A percentile compares a stretch with the other conserved stretches of the same genome.
Conservation (phyloP, 2,113 vertebrate genomes). For the Cebidichthys violaceus region DNA sequence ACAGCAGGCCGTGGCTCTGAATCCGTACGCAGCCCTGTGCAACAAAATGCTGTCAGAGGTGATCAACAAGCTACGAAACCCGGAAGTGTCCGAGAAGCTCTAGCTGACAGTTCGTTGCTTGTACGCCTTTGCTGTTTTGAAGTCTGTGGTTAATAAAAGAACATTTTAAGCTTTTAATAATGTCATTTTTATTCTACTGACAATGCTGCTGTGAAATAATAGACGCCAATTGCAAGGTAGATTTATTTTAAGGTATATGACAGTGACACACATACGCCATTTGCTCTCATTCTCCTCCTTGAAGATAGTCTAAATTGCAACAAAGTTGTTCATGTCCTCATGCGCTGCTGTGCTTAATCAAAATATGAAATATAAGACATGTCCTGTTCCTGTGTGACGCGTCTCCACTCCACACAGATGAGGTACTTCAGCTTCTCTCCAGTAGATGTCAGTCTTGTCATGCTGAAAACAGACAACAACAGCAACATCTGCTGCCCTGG, state of each 20-base stretch:
- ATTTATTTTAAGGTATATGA: conserved; percentile 9
- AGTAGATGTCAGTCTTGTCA: conserved; percentile 73
- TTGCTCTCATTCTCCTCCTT: not conserved
- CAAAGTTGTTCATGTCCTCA: not conserved
- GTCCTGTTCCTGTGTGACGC: not conserved
- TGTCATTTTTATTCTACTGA: not conserved
- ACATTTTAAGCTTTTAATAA: not conserved
- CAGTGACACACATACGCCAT: not conserved
- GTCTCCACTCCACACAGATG: not conserved
- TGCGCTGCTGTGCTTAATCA: not conserved
- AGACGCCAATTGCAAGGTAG: not conserved
- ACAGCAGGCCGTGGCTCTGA: conserved; percentile 88
- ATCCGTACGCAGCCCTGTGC: conserved; percentile 95
- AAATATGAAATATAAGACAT: not conserved
- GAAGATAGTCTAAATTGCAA: not conserved
- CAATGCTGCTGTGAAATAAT: conserved; percentile 17
- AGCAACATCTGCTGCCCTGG: not conserved
- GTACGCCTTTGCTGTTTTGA: not conserved
- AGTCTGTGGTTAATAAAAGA: conserved; percentile 35
- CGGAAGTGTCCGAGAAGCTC: conserved; percentile 47
- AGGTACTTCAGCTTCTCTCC: conserved; percentile 41
- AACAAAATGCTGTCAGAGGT: conserved; percentile 94
- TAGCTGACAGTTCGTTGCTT: not conserved
- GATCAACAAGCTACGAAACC: conserved; percentile 86
- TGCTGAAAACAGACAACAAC: not conserved